Base-by-base conservation (phyloP, 2,888 invertebrate genomes). In the Mythimna pallens region DNA sequence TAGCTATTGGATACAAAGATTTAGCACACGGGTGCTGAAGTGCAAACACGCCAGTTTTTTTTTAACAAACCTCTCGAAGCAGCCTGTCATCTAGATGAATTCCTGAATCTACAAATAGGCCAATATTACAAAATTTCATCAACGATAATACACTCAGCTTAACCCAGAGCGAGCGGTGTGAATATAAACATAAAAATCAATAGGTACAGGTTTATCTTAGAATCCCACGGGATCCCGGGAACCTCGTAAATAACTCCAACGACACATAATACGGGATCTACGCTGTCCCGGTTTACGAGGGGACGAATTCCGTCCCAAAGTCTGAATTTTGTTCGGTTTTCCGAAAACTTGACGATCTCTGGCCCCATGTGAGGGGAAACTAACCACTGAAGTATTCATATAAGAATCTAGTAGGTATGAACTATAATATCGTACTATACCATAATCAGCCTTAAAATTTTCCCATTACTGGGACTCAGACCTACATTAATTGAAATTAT, bases 181-280 rank as follows among this genome's bases (percentile, higher is more conserved):
- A 76, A 80, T 74, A 78, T 65, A 81, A 73, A 79, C 76, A 80
- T 72, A 83, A 87, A 85, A 83, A 80, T 77, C 80, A 77, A 86
- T 77, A 77, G 76, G 58, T 81, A 78, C 65, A 81, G 80, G 79
- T 78, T 81, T 50, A 84, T 75, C 65, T 81, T 71, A 47, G 58
- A 52, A 55, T 80, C 77, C 72, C 78, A 34, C 47, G 73, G 78
- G 87, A 81, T 85, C 67, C 75, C 52, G 34, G 76, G 78, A 65
- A 80, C 73, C 74, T 86, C 90, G 89, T 91, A 91, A 91, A 91
- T 90, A 89, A 89, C 90, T 87, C 85, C 68, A 76, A 71, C 73
- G 69, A 82, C 86, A 88, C 86, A 86, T 88, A 87, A 86, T 78
- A 81, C 59, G 82, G 86, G 89, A 86, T 89, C 86, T 87, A 76